These are phyloP conservation scores for Hydrophis major DNA, from an alignment of 2,797 vertebrate genomes.

Conservation along the genomic window DNA sequence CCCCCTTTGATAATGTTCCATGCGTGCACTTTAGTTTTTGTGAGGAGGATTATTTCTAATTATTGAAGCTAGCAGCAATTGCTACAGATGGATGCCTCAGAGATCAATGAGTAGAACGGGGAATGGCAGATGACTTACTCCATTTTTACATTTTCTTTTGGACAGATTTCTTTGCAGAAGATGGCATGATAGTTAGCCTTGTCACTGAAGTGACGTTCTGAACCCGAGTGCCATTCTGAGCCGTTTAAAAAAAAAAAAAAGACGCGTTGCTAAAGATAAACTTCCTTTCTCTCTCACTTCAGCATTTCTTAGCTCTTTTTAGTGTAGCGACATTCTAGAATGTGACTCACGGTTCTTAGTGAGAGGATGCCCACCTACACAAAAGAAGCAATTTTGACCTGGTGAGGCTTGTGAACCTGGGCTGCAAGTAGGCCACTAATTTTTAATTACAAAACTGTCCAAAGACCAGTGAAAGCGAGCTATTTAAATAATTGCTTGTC, in stretches of 20 bases:
- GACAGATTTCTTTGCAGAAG: not conserved
- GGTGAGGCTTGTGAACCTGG: no score
- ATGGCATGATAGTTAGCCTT: not conserved
- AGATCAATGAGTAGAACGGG: not conserved
- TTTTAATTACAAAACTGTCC: not conserved
- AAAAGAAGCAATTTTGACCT: not conserved
- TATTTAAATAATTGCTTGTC: not conserved
- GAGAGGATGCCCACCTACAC: not conserved
- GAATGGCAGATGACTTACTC: not conserved
- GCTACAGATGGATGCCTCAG: not conserved
- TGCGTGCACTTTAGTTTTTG: not conserved
- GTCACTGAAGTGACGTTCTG: not conserved
- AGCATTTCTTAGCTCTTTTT: not conserved
- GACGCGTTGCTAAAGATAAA: not conserved
- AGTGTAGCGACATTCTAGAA: not conserved
- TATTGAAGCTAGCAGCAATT: not conserved
- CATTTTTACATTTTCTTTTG: not conserved
- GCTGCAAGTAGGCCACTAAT: not conserved
- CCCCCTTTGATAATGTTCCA: not conserved
- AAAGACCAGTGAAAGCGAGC: not conserved
- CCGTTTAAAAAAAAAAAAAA: not conserved
- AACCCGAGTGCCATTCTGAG: not conserved
- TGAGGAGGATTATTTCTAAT: no score
- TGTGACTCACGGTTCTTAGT: not conserved
- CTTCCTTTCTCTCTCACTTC: not conserved